These are phyloP conservation scores for Drosophila eohydei DNA, from an alignment of 2,888 invertebrate genomes.

Conservation along the genomic window DNA sequence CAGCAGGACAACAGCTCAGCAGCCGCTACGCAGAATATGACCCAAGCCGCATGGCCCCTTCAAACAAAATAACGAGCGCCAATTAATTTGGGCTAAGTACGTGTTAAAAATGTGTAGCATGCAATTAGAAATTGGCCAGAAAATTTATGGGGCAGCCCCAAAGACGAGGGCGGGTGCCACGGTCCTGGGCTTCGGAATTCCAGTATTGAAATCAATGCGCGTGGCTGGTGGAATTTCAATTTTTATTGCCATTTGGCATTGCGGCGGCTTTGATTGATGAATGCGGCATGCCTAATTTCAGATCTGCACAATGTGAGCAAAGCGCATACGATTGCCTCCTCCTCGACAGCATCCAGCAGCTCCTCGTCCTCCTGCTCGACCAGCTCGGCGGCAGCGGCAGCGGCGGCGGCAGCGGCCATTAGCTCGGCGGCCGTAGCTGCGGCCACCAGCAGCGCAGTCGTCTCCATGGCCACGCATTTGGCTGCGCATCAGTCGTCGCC, in stretches of 20 bases:
- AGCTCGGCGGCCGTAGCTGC: slow-evolving; percentile 65
- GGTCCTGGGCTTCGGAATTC: slow-evolving; percentile 18
- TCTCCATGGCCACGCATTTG: slow-evolving; percentile 70
- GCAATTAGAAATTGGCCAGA: slow-evolving; percentile 68
- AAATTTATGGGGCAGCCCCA: slow-evolving; percentile 66
- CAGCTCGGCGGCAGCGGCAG: slow-evolving; percentile 65
- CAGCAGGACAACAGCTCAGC: slow-evolving; percentile 7
- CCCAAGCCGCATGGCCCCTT: not conserved
- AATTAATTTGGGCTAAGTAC: slow-evolving; percentile 78
- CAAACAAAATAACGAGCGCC: slow-evolving; percentile 54
- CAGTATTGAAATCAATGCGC: slow-evolving; percentile 59
- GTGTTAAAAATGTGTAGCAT: slow-evolving; percentile 72
- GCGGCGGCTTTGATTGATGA: slow-evolving; percentile 69
- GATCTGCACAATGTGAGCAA: slow-evolving; percentile 70
- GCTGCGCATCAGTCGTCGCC: slow-evolving; percentile 66
- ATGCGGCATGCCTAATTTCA: slow-evolving; percentile 63
- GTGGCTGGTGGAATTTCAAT: slow-evolving; percentile 44
- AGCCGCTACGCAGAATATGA: slow-evolving; percentile 2
- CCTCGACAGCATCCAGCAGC: slow-evolving; percentile 71
- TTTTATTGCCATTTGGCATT: slow-evolving; percentile 58
- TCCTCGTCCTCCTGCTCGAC: slow-evolving; percentile 74
- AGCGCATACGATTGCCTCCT: slow-evolving; percentile 66
- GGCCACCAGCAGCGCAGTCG: slow-evolving; percentile 62
- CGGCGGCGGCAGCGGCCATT: slow-evolving; percentile 61
- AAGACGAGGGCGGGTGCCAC: not conserved